Evolutionary conservation across 2,113 vertebrate genomes (phyloP).

Genomic region (Pristiophorus japonicus): DNA sequence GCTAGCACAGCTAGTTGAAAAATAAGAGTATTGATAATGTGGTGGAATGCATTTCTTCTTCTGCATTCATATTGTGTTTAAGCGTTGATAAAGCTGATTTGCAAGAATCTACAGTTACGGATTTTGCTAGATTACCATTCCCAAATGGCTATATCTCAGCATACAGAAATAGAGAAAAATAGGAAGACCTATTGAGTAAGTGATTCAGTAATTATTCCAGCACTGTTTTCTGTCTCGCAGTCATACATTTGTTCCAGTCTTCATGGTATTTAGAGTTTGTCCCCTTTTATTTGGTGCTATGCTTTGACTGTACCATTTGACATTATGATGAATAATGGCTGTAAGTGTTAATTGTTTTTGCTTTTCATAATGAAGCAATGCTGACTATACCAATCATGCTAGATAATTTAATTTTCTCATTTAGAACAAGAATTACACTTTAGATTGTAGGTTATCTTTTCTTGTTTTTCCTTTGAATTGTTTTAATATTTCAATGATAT

Average conservation of each 20-base stretch:
- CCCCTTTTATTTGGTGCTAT: neutral
- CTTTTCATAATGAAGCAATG: neutral
- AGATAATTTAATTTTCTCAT: neutral
- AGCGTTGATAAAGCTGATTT: neutral
- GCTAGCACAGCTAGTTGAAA: neutral
- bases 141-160: neutral
- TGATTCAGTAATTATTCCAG: neutral
- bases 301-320: neutral
- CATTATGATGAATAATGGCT: neutral
- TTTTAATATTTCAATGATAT: neutral
- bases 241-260: neutral
- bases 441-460: too few relatives aligned
- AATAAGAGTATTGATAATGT: neutral
- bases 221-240: neutral
- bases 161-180: conserved; percentile 2
- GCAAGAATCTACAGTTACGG: neutral
- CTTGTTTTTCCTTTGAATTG: neutral
- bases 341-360: conserved; percentile 9
- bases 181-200: conserved; percentile 14
- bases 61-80: neutral
- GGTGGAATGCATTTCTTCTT: neutral
- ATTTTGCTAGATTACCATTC: neutral
- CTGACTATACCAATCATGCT: neutral
- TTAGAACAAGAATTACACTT: neutral
- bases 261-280: neutral